Evolutionary conservation across 2,797 vertebrate species (phyloP), one percentile per base, ranked within the genome.

Genomic region (Pangasius sanitwongsei): DNA sequence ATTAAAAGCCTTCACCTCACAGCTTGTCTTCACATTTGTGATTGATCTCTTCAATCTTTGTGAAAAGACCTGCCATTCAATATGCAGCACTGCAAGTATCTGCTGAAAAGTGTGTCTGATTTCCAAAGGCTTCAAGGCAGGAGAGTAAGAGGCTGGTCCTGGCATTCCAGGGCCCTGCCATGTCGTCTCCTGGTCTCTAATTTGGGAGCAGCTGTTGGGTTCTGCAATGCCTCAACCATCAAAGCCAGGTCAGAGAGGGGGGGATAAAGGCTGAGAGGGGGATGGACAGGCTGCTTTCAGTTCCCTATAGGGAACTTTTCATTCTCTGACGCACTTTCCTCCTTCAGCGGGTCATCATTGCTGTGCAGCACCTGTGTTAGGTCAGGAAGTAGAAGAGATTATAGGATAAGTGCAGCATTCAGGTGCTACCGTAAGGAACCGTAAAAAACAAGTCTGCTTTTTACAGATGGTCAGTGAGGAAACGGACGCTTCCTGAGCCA

Each of bases 181-280:
- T 94, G 91, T 94, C 90, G 91, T 95, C 93, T 93, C 84, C 89
- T 94, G 90, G 91, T 94, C 96, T 96, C 94, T 97, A 96, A 97
- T 97, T 96, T 97, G 94, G 92, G 93, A 96, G 93, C 96, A 96
- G 96, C 95, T 96, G 96, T 96, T 91, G 89, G 93, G 91, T 91
- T 93, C 93, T 94, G 93, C 94, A 94, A 94, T 93, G 92, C 91
- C 92, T 94, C 93, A 93, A 92, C 92, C 94, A 94, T 96, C 94
- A 96, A 96, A 95, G 93, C 89, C 87, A 70, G 70, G 50, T 84
- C 41, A 57, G 83, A 48, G 80, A 20, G 6, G 82, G 31, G 78
- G 31, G 65, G 44, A 23, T 12, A 61, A 28, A 70, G 63, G 85
- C 88, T 87, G 53, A 41, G 83, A 48, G 72, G 63, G 63, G 81